Evolutionary conservation across 2,113 vertebrate species (phyloP).

Genomic region (Parus major): DNA sequence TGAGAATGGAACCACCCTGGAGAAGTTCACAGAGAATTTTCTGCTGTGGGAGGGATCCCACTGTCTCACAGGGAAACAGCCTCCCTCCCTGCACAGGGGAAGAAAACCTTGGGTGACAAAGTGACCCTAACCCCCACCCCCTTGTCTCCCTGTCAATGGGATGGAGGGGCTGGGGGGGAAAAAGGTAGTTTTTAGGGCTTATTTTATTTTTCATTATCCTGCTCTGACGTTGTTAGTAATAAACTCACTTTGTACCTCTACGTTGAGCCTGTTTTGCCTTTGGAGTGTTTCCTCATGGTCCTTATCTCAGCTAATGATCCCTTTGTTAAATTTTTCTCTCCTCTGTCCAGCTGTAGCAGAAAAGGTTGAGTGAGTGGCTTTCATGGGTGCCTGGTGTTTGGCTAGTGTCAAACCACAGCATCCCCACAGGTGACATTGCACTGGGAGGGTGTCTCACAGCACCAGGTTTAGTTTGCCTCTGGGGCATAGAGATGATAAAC

Average conservation of each 20-base stretch:
- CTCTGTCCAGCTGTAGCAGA: neutral
- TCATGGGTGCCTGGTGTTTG: neutral
- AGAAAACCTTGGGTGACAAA: neutral
- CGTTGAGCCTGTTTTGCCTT: neutral
- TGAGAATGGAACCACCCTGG: neutral
- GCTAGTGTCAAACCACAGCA: neutral
- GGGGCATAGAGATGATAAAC: neutral
- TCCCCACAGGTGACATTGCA: neutral
- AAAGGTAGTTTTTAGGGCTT: neutral
- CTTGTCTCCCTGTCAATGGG: neutral
- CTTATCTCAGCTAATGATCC: neutral
- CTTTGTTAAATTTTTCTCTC: neutral
- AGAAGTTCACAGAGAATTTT: neutral
- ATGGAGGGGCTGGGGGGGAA: neutral
- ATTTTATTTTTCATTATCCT: neutral
- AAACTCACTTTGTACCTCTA: neutral
- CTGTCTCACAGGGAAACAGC: accelerated
- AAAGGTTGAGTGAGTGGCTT: neutral
- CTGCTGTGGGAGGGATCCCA: neutral
- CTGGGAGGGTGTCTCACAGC: neutral
- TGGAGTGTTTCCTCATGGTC: accelerated
- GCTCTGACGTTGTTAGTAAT: neutral
- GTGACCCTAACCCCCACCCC: neutral
- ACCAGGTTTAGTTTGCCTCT: neutral
- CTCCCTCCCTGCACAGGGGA: neutral